Conservation (phyloP, 2,888 invertebrate species). For the Selenia dentaria region DNA sequence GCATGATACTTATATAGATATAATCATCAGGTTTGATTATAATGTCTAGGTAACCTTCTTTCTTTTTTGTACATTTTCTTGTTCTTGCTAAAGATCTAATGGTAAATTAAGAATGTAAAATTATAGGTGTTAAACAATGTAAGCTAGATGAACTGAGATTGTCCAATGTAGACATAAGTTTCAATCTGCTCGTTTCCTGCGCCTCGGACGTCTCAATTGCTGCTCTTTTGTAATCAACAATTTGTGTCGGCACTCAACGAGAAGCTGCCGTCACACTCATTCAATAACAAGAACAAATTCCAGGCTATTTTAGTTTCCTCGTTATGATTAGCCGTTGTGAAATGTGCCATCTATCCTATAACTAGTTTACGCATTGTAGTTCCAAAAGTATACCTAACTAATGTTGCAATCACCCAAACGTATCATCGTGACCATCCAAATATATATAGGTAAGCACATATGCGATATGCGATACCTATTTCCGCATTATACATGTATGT, state of each 20-base stretch:
- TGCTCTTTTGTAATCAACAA: conserved; percentile 83
- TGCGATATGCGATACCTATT: too few species aligned
- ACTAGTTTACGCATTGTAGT: conserved; percentile 25
- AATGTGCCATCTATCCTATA: conserved; percentile 30
- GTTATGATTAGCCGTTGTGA: conserved; percentile 57
- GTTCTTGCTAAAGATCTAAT: too few species aligned
- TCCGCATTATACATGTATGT: too few species aligned
- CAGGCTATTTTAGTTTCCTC: conserved; percentile 64
- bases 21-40: too few species aligned
- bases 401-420: conserved; percentile 38
- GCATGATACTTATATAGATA: too few species aligned
- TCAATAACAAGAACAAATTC: conserved; percentile 73
- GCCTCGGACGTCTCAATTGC: conserved; percentile 78
- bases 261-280: conserved; percentile 61
- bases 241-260: conserved; percentile 71
- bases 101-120: neutral
- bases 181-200: conserved; percentile 77
- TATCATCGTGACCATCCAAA: conserved; percentile 31
- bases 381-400: conserved; percentile 32
- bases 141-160: conserved; percentile 45
- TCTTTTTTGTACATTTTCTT: too few species aligned
- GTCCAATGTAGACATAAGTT: conserved; percentile 69
- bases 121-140: conserved; percentile 7
- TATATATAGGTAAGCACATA: too few species aligned
- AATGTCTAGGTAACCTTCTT: too few species aligned